Evolutionary conservation across 1,140 invertebrate genomes (phyloP).

Genomic region (Holotrichia oblita): DNA sequence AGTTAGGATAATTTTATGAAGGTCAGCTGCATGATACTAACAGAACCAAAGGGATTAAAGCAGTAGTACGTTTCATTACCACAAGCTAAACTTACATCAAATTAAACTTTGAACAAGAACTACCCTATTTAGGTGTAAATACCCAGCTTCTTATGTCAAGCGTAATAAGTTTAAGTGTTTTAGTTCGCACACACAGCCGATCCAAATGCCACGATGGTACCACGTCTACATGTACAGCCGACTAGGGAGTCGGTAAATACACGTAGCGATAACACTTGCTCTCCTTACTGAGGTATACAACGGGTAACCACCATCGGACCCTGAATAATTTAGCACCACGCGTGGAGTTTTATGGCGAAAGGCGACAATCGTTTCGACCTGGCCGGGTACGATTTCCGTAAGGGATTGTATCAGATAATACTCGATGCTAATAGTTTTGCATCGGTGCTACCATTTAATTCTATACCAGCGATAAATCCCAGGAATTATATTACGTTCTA

Average conservation of each 20-base stretch:
- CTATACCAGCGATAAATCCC: too few relatives aligned
- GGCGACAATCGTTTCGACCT: not conserved
- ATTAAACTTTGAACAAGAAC: conserved; percentile 10
- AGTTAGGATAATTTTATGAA: too few relatives aligned
- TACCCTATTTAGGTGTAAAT: not conserved
- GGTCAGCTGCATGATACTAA: too few relatives aligned
- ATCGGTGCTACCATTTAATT: too few relatives aligned
- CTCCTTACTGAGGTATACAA: not conserved
- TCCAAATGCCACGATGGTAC: not conserved
- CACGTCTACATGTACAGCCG: too few relatives aligned
- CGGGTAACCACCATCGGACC: not conserved
- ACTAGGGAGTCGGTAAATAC: too few relatives aligned
- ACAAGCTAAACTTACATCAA: not conserved
- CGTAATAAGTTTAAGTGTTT: conserved; percentile 30
- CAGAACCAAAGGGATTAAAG: not conserved
- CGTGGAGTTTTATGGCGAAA: not conserved
- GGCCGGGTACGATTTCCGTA: not conserved
- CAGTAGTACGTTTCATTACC: not conserved
- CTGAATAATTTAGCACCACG: conserved; percentile 20
- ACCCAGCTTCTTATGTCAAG: conserved; percentile 3
- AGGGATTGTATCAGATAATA: not conserved
- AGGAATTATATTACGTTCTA: too few relatives aligned
- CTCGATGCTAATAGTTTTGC: too few relatives aligned
- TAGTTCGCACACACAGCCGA: not conserved
- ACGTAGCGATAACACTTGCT: not conserved